These are phyloP conservation scores for Xenopus laevis DNA, from an alignment of 2,113 vertebrate species.

Conservation along the genomic window DNA sequence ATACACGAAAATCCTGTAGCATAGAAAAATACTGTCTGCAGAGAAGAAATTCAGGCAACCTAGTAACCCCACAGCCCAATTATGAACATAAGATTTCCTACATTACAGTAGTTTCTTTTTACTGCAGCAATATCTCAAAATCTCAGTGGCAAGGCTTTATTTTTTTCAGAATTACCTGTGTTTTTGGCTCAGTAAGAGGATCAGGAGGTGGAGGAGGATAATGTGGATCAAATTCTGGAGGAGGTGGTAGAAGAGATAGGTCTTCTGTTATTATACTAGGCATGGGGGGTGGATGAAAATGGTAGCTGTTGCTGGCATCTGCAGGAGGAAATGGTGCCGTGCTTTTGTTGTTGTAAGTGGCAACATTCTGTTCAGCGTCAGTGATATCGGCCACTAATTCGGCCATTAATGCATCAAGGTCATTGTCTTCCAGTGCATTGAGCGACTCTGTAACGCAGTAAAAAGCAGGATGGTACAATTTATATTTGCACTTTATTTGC, in stretches of 20 bases:
- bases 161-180: not conserved
- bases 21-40: too few species aligned
- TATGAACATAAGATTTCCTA: too few species aligned
- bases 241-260: slow-evolving; percentile 54
- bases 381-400: slow-evolving; percentile 87
- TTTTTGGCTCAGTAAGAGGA: slow-evolving; percentile 48
- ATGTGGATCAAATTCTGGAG: slow-evolving; percentile 52
- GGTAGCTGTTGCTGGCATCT: slow-evolving; percentile 1
- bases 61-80: too few species aligned
- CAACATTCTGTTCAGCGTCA: slow-evolving; percentile 73
- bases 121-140: too few species aligned
- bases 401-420: slow-evolving; percentile 91
- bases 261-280: not conserved
- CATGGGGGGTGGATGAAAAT: slow-evolving; percentile 24
- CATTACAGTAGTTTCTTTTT: too few species aligned
- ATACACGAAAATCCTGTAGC: too few species aligned
- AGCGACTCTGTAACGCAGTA: slow-evolving; percentile 70
- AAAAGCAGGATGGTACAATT: too few species aligned
- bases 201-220: slow-evolving; percentile 55
- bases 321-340: slow-evolving; percentile 19
- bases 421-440: slow-evolving; percentile 83
- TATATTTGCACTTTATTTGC: not conserved
- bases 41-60: too few species aligned
- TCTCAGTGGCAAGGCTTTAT: too few species aligned
- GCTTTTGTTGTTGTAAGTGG: slow-evolving; percentile 34